A percentile compares a stretch with the other conserved stretches of the same genome.
phyloP scores from a whole-genome alignment of 1,140 invertebrate species.

The Drosophila repletoides region DNA sequence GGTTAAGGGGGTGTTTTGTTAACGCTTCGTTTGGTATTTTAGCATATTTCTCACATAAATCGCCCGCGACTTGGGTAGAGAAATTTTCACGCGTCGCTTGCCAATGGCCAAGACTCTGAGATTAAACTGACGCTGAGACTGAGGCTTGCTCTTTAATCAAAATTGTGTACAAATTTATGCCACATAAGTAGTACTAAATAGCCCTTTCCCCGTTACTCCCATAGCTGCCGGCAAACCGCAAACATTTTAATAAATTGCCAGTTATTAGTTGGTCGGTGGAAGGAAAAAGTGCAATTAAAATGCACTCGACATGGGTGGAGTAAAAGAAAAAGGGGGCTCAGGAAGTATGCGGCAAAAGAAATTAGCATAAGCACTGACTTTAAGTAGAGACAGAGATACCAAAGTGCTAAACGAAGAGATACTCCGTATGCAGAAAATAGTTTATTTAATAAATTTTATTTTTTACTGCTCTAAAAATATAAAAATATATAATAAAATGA shows the following conservation, averaged over 20 bases:
- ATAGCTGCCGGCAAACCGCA: constrained; percentile 51
- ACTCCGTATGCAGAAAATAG: too few relatives aligned
- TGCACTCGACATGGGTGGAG: constrained; percentile 40
- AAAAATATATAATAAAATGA: too few relatives aligned
- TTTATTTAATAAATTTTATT: too few relatives aligned
- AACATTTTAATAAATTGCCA: constrained; percentile 78
- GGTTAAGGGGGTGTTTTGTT: constrained; percentile 1
- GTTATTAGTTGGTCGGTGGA: constrained; percentile 68
- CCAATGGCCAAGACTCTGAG: constrained; percentile 39
- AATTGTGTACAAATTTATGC: constrained; percentile 46
- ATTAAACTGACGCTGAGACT: background rate
- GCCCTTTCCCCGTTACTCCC: background rate
- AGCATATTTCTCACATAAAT: constrained; percentile 80
- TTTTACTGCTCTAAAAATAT: too few relatives aligned
- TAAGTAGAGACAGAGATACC: constrained; percentile 12
- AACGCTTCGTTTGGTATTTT: constrained; percentile 70
- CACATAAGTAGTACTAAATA: constrained; percentile 43
- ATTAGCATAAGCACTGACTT: constrained; percentile 73
- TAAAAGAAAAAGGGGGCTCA: background rate
- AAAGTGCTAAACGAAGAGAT: background rate
- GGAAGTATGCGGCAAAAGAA: constrained; percentile 60
- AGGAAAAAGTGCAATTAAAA: constrained; percentile 79
- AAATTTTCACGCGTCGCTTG: constrained; percentile 74
- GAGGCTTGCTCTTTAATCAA: constrained; percentile 44
- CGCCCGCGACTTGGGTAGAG: constrained; percentile 67